A percentile compares a stretch with the other conserved stretches of the same genome.
Conservation (phyloP, 2,797 vertebrate species). For the Cyclopterus lumpus region DNA sequence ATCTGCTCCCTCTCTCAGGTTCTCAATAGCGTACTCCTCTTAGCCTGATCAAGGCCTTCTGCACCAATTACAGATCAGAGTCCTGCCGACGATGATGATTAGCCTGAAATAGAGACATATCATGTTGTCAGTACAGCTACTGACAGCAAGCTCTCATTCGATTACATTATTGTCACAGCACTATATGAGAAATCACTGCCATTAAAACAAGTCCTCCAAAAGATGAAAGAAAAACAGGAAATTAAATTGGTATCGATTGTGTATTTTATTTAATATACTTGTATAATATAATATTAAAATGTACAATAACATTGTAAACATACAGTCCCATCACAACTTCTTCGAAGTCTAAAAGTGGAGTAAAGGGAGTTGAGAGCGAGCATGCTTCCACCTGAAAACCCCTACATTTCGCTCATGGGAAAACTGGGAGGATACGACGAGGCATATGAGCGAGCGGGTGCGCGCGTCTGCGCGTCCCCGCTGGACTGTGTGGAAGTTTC, state of each 20-base stretch:
- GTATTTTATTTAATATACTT: not conserved
- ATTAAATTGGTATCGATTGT: not conserved
- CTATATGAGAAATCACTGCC: not conserved
- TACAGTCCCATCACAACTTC: not conserved
- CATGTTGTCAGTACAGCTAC: conserved; percentile 33
- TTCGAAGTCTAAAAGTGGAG: conserved; percentile 8
- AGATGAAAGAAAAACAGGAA: not conserved
- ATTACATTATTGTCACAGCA: not conserved
- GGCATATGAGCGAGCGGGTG: conserved; percentile 41
- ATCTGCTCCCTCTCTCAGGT: conserved; percentile 67
- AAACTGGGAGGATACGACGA: conserved; percentile 76
- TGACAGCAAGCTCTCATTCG: conserved; percentile 22
- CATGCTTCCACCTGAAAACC: conserved; percentile 50
- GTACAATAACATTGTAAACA: not conserved
- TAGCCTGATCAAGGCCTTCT: conserved; percentile 78
- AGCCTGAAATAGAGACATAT: conserved; percentile 61
- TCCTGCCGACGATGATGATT: conserved; percentile 61
- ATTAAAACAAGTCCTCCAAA: not conserved
- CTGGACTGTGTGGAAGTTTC: conserved; percentile 69
- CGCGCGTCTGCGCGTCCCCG: conserved; percentile 71
- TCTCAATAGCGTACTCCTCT: conserved; percentile 58
- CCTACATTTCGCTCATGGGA: conserved; percentile 67
- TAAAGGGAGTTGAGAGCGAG: conserved; percentile 28
- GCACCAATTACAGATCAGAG: conserved; percentile 71
- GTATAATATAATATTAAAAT: no score